Percentiles rank a stretch among this genome's conserved stretches.
Evolutionary conservation across 2,797 vertebrate species (phyloP).

Genomic region (Dallia pectoralis): DNA sequence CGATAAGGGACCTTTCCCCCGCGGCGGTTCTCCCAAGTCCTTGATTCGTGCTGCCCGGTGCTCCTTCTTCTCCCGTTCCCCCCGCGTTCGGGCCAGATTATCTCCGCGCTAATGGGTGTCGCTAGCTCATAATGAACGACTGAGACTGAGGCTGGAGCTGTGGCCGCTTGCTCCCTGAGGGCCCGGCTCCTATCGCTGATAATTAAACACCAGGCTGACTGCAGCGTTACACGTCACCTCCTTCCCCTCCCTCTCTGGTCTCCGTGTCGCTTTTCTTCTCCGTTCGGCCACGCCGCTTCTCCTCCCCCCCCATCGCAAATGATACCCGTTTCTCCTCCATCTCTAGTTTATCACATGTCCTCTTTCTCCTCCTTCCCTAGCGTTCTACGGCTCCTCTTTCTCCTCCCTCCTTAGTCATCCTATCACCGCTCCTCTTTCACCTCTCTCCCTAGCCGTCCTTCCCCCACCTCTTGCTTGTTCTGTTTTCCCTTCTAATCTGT

Average conservation of each 20-base stretch:
- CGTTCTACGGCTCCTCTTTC: not conserved
- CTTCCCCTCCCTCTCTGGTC: not conserved
- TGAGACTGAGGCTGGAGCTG: slow-evolving; percentile 39
- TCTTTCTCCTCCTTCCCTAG: not conserved
- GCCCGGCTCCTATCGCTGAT: slow-evolving; percentile 46
- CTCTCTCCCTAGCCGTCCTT: too few species aligned
- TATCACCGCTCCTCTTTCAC: too few species aligned
- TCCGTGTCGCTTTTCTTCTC: not conserved
- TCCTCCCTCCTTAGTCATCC: not conserved
- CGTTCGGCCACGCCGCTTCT: too few species aligned
- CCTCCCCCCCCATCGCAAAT: too few species aligned
- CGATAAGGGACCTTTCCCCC: slow-evolving; percentile 9
- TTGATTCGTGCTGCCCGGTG: slow-evolving; percentile 46
- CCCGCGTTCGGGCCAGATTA: slow-evolving; percentile 32
- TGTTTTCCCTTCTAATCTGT: too few species aligned
- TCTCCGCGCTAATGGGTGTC: slow-evolving; percentile 29
- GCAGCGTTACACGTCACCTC: not conserved
- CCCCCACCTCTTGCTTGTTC: too few species aligned
- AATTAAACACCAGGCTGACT: slow-evolving; percentile 47
- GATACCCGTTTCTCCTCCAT: slow-evolving; percentile 13
- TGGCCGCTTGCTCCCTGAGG: slow-evolving; percentile 14
- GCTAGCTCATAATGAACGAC: slow-evolving; percentile 55
- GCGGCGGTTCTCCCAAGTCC: slow-evolving; percentile 7
- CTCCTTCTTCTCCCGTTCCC: not conserved
- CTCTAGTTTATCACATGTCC: not conserved